Evolutionary conservation across 1,140 invertebrate genomes (phyloP), one percentile per base, ranked within the genome.

Genomic region (Galleria mellonella): DNA sequence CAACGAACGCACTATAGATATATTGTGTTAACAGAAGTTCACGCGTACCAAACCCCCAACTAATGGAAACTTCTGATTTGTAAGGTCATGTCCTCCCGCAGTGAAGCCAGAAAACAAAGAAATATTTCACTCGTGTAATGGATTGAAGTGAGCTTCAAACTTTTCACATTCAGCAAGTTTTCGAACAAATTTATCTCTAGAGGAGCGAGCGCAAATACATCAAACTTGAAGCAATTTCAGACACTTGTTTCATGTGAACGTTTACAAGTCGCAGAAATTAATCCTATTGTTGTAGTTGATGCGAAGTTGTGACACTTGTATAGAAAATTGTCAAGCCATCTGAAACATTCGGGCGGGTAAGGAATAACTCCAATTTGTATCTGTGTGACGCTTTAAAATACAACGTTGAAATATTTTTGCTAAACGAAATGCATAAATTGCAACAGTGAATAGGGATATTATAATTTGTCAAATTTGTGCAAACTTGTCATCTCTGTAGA

Each of bases 101-200:
- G 51, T 60, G 59, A 61, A 82, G 65, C 59, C 74, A 70, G 74
- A 82, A 84, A 85, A 85, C 82, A 85, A 85, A 85, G 78, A 83
- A 83, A 83, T 83, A 85, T 85, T 82, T 85, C 75, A 83, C 69
- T 83, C 75, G 69, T 75, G 78, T 85, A 85, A 85, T 85, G 76
- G 82, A 85, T 85, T 82, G 78, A 83, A 85, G 78, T 85, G 69
- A 76, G 75, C 75, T 83, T 72, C 67, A 76, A 84, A 85, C 72
- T 85, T 85, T 85, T 78, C 75, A 72, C 78, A 82, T 85, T 83
- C 73, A 85, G 55, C 67, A 82, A 85, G 75, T 85, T 85, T 77
- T 72, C 59, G 69, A 83, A 82, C 78, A 83, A 85, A 83, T 83
- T 83, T 83, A 85, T 85, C 78, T 83, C 72, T 69, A 68, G 73